Evolutionary conservation across 2,113 vertebrate species (phyloP).

Genomic region (Hippocampus comes): DNA sequence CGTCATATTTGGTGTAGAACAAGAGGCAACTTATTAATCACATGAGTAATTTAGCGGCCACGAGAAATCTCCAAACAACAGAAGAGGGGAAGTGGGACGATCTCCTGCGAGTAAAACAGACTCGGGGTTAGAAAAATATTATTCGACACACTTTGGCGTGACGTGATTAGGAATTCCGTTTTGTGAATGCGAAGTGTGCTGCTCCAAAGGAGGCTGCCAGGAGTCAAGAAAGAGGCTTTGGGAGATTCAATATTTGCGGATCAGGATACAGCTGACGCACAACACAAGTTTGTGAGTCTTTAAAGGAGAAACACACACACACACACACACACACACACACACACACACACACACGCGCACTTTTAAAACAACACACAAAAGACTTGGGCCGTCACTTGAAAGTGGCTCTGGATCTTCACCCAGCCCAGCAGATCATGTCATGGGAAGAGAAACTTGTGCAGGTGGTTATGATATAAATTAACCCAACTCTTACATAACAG

Average conservation of each 20-base stretch:
- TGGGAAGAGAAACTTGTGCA: too few species aligned
- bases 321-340: too few species aligned
- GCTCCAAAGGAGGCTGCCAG: neutral
- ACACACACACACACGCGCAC: too few species aligned
- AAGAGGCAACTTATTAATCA: slow-evolving; percentile 14
- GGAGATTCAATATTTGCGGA: neutral
- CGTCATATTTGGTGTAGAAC: slow-evolving; percentile 1
- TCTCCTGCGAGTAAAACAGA: neutral
- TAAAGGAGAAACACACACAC: too few species aligned
- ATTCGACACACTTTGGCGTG: neutral
- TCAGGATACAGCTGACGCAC: neutral
- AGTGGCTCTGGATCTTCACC: too few species aligned
- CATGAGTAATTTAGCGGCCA: slow-evolving; percentile 23
- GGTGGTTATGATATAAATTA: too few species aligned
- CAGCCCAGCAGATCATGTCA: too few species aligned
- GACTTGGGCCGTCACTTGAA: too few species aligned
- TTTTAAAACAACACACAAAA: too few species aligned
- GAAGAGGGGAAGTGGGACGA: neutral
- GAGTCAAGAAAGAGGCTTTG: too few species aligned
- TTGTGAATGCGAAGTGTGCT: neutral
- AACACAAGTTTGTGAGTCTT: neutral
- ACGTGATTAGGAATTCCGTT: neutral
- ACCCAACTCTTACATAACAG: too few species aligned
- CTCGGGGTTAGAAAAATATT: neutral
- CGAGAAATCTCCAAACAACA: slow-evolving; percentile 17